Evolutionary conservation across 2,888 invertebrate species (phyloP), one percentile per base, ranked within the genome.

Genomic region (Sinopyrophorus schimmeli): DNA sequence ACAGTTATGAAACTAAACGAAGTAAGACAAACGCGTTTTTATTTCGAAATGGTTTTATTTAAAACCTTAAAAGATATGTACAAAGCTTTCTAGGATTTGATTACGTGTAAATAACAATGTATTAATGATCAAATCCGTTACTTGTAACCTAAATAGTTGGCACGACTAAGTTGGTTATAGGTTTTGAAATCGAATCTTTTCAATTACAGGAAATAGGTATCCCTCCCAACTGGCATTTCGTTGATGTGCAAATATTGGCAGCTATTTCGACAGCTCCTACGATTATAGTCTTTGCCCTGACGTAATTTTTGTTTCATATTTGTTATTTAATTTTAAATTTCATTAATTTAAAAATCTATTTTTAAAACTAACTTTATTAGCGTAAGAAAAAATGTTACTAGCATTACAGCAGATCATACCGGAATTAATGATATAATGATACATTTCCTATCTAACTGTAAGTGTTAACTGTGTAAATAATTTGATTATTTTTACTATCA

Each of bases 161-260:
- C 46, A 46, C 46, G 51, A 49, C 18, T 26, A 34, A 10, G 21
- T 28, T 41, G 38, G 35, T 39, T 38, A 15, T 18, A 20, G 21
- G 49, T 55, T 55, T 49, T 53, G 52, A 48, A 55, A 55, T 53
- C 46, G 37, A 47, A 47, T 32, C 46, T 47, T n/a, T 53, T 55
- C 48, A 53, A 53, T 47, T 55, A 47, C 49, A 49, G 46, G 49
- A 49, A 55, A 48, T 30, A 35, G 30, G 16, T 43, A 35, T 35
- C 35, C 41, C 41, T 51, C 34, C 46, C 32, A 30, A 16, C 37
- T 41, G 46, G 44, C 46, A 41, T 51, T 46, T 23, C 26, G 17
- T 39, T 38, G 42, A 48, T 48, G 48, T 42, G 31, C 48, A 42
- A 48, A 48, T 42, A 35, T 37, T 42, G 42, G 30, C 24, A 48